Percentiles rank a stretch among this genome's conserved stretches.
Evolutionary conservation across 1,140 invertebrate species (phyloP).

Genomic region (Micrasema minimum): DNA sequence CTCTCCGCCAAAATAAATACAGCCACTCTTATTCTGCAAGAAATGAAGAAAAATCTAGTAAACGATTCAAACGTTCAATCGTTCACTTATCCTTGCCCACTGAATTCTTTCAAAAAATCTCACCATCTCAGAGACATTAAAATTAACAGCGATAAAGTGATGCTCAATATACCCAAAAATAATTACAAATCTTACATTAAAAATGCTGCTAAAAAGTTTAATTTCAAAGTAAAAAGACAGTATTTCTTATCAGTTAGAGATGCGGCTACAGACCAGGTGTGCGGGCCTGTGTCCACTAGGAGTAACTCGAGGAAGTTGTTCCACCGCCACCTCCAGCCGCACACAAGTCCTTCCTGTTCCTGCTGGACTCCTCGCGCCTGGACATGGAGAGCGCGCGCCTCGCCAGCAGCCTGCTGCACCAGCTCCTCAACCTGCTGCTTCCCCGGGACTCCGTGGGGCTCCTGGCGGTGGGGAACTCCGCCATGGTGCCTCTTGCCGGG

Average conservation of each 20-base stretch:
- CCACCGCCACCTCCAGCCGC: slow-evolving; percentile 62
- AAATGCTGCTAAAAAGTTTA: slow-evolving; percentile 58
- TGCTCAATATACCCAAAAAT: slow-evolving; percentile 43
- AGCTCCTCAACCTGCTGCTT: slow-evolving; percentile 60
- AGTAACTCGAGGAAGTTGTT: slow-evolving; percentile 63
- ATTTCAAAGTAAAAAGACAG: slow-evolving; percentile 64
- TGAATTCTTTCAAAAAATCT: slow-evolving; percentile 63
- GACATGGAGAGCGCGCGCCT: slow-evolving; percentile 52
- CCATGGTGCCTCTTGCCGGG: slow-evolving; percentile 22
- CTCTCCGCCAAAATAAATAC: slow-evolving; percentile 37
- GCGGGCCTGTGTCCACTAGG: slow-evolving; percentile 56
- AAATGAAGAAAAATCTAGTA: slow-evolving; percentile 19
- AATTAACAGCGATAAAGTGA: slow-evolving; percentile 56
- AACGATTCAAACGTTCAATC: slow-evolving; percentile 54
- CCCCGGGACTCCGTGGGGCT: slow-evolving; percentile 57
- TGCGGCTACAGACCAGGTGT: slow-evolving; percentile 63
- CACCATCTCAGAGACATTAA: slow-evolving; percentile 61
- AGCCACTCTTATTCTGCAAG: slow-evolving; percentile 19
- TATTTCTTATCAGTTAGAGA: slow-evolving; percentile 63
- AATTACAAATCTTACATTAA: slow-evolving; percentile 32
- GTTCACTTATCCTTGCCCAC: slow-evolving; percentile 64
- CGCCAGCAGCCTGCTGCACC: slow-evolving; percentile 59
- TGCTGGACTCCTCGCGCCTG: slow-evolving; percentile 56
- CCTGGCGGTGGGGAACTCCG: slow-evolving; percentile 8
- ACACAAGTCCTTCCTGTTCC: slow-evolving; percentile 61